Base-by-base conservation (phyloP, 2,888 invertebrate species). In the Stegana nigrithorax region DNA sequence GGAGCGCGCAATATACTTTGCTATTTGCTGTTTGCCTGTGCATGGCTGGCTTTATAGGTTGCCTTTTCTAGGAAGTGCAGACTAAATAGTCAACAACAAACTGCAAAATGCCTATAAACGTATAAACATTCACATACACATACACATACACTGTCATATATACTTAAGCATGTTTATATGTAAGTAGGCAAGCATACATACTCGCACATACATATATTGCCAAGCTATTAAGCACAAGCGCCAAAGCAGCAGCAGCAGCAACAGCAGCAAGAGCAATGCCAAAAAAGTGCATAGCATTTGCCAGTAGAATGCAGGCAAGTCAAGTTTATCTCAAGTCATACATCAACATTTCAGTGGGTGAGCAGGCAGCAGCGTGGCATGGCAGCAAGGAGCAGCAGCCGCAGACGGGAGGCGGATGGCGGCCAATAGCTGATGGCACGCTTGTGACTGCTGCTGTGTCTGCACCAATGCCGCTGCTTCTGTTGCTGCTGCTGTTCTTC, bases 371-470 rank as follows among this genome's bases (percentile, higher is more conserved):
- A 51, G 19, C 32, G 25, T 44, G 19, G n/a, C n/a, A n/a, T n/a
- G n/a, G n/a, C n/a, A n/a, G n/a, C n/a, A n/a, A n/a, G n/a, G n/a
- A n/a, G 23, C 42, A 23, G 29, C 32, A 17, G 23, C 50, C 44
- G 21, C 45, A 27, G 51, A 50, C 51, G 36, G 12, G 19, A 17
- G n/a, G 47, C 26, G 10, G 47, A 51, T 59, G 64, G 63, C n/a
- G 66, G 66, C 59, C 78, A 75, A 39, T n/a, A 44, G 26, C 72
- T 78, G 75, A 75, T 75, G 75, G 73, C 68, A 69, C 70, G 70
- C 75, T 65, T 64, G 36, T 27, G 62, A 32, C 25, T 47, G n/a
- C 39, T 10, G n/a, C n/a, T n/a, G n/a, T n/a, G n/a, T n/a, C 32
- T 32, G 32, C 55, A 59, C 14, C 29, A 10, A 7, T 25, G 17